These are phyloP conservation scores for Dexiosoma caninum DNA, from an alignment of 2,888 invertebrate species.

Conservation along the genomic window DNA sequence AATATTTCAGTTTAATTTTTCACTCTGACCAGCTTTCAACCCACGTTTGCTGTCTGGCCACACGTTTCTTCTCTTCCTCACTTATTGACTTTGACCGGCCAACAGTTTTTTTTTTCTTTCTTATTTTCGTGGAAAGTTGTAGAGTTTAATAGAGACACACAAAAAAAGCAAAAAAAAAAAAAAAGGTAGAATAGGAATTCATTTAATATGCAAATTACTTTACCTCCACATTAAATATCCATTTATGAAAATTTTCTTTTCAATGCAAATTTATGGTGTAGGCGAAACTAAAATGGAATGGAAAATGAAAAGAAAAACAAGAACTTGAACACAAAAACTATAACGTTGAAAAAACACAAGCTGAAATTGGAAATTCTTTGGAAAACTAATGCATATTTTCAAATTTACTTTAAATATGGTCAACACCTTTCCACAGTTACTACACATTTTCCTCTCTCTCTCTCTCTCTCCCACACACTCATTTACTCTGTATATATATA, in stretches of 20 bases:
- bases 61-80: background rate
- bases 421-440: constrained; percentile 22
- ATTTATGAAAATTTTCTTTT: constrained; percentile 57
- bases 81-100: background rate
- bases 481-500: background rate
- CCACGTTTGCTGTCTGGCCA: background rate
- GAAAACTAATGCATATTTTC: constrained; percentile 44
- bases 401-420: constrained; percentile 56
- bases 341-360: background rate
- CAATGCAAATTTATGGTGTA: constrained; percentile 54
- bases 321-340: background rate
- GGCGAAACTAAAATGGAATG: constrained; percentile 8
- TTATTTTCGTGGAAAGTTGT: too few relatives aligned
- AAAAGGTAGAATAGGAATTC: constrained; percentile 30
- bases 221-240: constrained; percentile 60
- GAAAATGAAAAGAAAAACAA: background rate
- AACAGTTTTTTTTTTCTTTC: background rate
- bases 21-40: background rate
- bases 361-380: constrained; percentile 33
- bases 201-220: constrained; percentile 64
- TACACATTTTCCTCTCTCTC: background rate
- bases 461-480: background rate
- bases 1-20: background rate
- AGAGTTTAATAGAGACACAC: background rate
- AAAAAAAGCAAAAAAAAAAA: background rate